Conservation (phyloP, 1,140 invertebrate species). For the Drepana arcuata region DNA sequence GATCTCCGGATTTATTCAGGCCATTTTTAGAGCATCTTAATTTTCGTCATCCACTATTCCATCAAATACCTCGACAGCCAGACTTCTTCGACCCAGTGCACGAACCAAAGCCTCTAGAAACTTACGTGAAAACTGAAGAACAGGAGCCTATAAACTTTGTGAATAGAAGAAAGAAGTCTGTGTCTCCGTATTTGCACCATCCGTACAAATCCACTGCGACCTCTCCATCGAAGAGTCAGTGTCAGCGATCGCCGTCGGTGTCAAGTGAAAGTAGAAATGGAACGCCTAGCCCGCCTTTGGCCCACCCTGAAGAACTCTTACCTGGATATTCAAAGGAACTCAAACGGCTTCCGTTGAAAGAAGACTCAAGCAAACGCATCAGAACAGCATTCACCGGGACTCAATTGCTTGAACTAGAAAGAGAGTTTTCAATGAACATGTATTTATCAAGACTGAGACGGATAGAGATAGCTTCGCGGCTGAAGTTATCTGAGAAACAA, state of each 20-base stretch:
- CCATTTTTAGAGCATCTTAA: conserved; percentile 59
- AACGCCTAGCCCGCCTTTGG: conserved; percentile 73
- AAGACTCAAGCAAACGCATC: conserved; percentile 82
- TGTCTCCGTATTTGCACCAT: conserved; percentile 60
- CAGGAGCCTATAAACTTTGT: conserved; percentile 46
- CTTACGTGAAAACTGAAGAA: conserved; percentile 40
- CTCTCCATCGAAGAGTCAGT: conserved; percentile 57
- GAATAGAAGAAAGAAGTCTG: conserved; percentile 49
- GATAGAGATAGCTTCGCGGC: conserved; percentile 92
- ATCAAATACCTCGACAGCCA: conserved; percentile 42
- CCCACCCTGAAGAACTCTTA: conserved; percentile 65
- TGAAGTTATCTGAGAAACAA: conserved; percentile 93
- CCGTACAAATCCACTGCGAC: conserved; percentile 58
- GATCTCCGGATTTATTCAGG: conserved; percentile 60
- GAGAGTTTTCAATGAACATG: conserved; percentile 92
- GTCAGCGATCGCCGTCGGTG: conserved; percentile 49
- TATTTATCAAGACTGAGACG: conserved; percentile 90
- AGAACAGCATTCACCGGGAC: conserved; percentile 95
- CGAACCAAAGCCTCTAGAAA: conserved; percentile 30
- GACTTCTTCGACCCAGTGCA: conserved; percentile 36
- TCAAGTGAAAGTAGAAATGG: conserved; percentile 69
- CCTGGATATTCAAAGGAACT: conserved; percentile 55
- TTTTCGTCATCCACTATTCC: conserved; percentile 49
- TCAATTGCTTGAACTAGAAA: conserved; percentile 91
- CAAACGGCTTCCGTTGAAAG: conserved; percentile 55